A percentile compares a stretch with the other conserved stretches of the same genome.
phyloP scores from a whole-genome alignment of 2,888 invertebrate genomes.

The Apomyelois bistriatella region DNA sequence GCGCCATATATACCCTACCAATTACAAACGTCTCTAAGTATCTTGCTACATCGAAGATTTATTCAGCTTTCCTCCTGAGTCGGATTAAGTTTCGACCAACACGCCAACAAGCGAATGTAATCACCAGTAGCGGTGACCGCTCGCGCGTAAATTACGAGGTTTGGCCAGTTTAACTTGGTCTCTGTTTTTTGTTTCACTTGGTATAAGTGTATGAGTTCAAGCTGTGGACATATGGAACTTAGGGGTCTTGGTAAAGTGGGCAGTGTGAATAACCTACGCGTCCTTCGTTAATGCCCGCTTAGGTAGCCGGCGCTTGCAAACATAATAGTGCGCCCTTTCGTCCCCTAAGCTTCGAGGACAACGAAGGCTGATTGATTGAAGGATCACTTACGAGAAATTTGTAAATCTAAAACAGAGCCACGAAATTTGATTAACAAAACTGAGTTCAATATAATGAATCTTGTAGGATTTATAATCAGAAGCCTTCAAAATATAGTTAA shows the following conservation, averaged over 20 bases:
- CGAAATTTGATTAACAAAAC: conserved; percentile 3
- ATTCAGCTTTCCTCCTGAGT: conserved; percentile 41
- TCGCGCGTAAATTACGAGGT: conserved; percentile 74
- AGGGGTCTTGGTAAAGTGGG: conserved; percentile 43
- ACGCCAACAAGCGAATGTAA: conserved; percentile 66
- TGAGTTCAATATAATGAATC: too few species aligned
- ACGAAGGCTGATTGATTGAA: conserved; percentile 58
- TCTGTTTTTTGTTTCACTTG: conserved; percentile 11
- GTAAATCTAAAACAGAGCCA: conserved; percentile 16
- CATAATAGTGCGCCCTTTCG: conserved; percentile 64
- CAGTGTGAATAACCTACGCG: conserved; percentile 52
- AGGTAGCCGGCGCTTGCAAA: conserved; percentile 63
- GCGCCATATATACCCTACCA: conserved; percentile 35
- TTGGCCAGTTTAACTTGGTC: conserved; percentile 38
- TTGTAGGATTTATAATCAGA: too few species aligned
- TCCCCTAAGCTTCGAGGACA: conserved; percentile 42
- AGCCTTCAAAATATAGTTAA: too few species aligned
- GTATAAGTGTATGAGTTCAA: neutral
- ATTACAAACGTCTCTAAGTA: conserved; percentile 29
- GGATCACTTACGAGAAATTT: conserved; percentile 30
- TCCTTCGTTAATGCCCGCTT: conserved; percentile 73
- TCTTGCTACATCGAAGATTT: conserved; percentile 26
- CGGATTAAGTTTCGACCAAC: conserved; percentile 60
- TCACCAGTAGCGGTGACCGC: conserved; percentile 71
- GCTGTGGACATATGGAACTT: conserved; percentile 24